Evolutionary conservation across 2,797 vertebrate genomes (phyloP), one percentile per base, ranked within the genome.

Genomic region (Parauchenoglanis punctatus): DNA sequence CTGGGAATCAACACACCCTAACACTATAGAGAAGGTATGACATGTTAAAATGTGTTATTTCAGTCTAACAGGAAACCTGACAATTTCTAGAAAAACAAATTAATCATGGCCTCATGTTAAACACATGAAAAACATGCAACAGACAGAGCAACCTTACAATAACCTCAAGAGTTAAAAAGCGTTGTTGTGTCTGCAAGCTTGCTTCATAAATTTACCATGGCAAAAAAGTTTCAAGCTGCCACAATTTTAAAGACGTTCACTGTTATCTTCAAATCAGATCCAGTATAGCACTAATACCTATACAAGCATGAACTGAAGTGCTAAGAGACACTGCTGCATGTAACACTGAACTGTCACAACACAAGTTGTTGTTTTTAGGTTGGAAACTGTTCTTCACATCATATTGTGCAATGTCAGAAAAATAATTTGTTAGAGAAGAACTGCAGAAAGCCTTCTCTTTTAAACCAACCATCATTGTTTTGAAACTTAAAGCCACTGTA

Each of bases 1-100:
- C 40, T 59, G 58, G 70, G 82, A 83, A 89, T 89, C 65, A 88
- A 77, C 83, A 81, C 61, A 85, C 31, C 70, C 73, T 86, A 56
- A 83, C 3, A 7, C 63, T 54, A 87, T 25, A 54, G 28, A 75
- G 54, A 80, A 31, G 7, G 15, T 58, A 84, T 54, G 52, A 86
- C 81, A 78, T n/a, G 5, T 11, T 83, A 25, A 81, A 81, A 31
- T 70, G 81, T 80, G 25, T 49, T 59, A 68, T 15, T 61, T 13
- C 52, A 44, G 12, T 7, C 25, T 61, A 81, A 85, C 40, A 76
- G 1, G 4, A 85, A 73, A 75, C 5, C 20, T 58, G 52, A 35
- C 77, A 58, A 59, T 58, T 80, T 40, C 28, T 4, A 76, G 49
- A 28, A 46, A 81, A 81, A 81, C 11, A 44, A 81, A 44, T 7